A percentile compares a stretch with the other conserved stretches of the same genome.
phyloP scores from a whole-genome alignment of 2,888 invertebrate genomes.

The Cyclophora albipunctata region DNA sequence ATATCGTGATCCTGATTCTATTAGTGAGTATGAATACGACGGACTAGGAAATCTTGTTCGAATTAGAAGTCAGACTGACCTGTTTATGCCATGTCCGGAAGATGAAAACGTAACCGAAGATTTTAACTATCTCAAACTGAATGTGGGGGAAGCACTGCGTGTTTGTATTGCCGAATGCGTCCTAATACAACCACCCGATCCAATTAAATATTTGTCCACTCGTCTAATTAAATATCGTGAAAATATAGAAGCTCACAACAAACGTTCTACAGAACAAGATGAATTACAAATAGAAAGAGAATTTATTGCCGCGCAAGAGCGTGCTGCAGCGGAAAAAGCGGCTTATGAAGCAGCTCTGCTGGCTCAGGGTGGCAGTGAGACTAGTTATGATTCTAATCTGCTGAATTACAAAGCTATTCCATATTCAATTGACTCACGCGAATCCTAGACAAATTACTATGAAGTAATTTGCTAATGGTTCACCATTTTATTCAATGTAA shows the following conservation, averaged over 20 bases:
- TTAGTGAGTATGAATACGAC: conserved; percentile 66
- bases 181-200: conserved; percentile 58
- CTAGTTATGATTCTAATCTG: conserved; percentile 59
- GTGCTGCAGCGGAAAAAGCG: conserved; percentile 45
- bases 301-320: conserved; percentile 45
- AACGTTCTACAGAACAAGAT: conserved; percentile 42
- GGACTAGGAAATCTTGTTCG: conserved; percentile 67
- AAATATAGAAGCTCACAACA: conserved; percentile 53
- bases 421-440: no score
- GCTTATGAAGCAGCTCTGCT: conserved; percentile 43
- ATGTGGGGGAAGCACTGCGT: conserved; percentile 54
- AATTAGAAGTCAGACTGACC: conserved; percentile 49
- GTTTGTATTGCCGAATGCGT: conserved; percentile 58
- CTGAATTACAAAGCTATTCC: conserved; percentile 35
- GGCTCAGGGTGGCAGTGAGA: conserved; percentile 54
- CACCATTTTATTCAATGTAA: no score
- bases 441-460: no score
- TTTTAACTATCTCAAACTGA: conserved; percentile 54
- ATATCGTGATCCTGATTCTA: conserved; percentile 51
- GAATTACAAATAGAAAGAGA: conserved; percentile 49
- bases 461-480: no score
- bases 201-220: conserved; percentile 53
- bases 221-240: conserved; percentile 52
- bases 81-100: conserved; percentile 52
- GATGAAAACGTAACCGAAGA: conserved; percentile 61